Evolutionary conservation across 2,797 vertebrate genomes (phyloP), one percentile per base, ranked within the genome.

Genomic region (Coilia nasus): DNA sequence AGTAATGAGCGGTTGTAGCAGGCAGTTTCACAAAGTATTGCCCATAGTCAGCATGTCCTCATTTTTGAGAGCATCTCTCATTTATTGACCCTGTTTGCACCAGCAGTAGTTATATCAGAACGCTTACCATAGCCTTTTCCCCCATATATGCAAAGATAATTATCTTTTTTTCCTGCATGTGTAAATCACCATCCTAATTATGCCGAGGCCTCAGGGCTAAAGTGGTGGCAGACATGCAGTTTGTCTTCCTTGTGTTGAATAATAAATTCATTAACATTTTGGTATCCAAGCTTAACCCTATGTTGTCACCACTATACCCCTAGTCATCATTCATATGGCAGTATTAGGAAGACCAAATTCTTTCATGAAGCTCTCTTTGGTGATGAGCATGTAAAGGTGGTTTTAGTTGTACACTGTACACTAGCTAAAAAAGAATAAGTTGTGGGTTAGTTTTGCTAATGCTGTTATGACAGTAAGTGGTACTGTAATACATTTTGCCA

Each of bases 1-100:
- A 71, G 28, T 71, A 71, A 71, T 71, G 28, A 71, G 64, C 15
- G 64, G 25, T 71, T 71, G 64, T 71, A 71, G 64, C 64, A 71
- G 28, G 64, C 64, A 71, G 3, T 31, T 28, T 25, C 64, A 71
- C 64, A 31, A 71, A 71, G 64, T 17, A 17, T 71, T 71, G 28
- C 25, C 64, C 64, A 31, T 31, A 71, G 64, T 71, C 64, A 71
- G 28, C 64, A 71, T 91, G 92, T 87, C 91, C 93, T 92, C 81
- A 87, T 93, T 94, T 86, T 87, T 83, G 83, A 0, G 84, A 62
- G 35, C 75, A 81, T 7, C 11, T 90, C 92, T 91, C 93, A 92
- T 94, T 93, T 91, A 87, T 94, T 92, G 90, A 85, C 81, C 88
- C 92, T 90, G 87, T 87, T 84, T 89, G 59, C n/a, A 82, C 83